Evolutionary conservation across 2,888 invertebrate genomes (phyloP).

Genomic region (Idaea aversata): DNA sequence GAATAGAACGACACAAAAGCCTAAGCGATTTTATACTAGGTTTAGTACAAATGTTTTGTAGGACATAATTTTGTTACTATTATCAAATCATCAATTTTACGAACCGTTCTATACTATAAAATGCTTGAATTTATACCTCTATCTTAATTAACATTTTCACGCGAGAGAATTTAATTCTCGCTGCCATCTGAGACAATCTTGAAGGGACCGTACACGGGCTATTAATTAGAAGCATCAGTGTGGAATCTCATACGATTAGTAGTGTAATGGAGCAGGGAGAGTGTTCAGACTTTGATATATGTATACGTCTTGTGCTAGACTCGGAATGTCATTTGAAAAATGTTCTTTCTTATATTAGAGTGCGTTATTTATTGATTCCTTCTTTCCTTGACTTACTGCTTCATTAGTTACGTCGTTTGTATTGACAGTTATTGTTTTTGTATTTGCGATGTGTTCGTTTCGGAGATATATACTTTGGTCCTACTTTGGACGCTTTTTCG

Average conservation of each 20-base stretch:
- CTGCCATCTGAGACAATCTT: slow-evolving; percentile 42
- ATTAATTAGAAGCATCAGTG: slow-evolving; percentile 68
- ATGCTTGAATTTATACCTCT: not conserved
- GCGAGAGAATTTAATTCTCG: slow-evolving; percentile 40
- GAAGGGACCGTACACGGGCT: slow-evolving; percentile 49
- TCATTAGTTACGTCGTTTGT: slow-evolving; percentile 1
- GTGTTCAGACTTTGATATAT: slow-evolving; percentile 61
- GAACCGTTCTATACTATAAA: not conserved
- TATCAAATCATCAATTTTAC: not conserved
- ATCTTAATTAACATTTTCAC: slow-evolving; percentile 33
- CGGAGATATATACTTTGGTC: not conserved
- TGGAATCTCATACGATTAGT: slow-evolving; percentile 71
- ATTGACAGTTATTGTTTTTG: not conserved
- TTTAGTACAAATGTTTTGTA: no score
- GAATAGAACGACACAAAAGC: no score
- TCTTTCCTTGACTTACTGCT: not conserved
- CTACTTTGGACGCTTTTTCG: no score
- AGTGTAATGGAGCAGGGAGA: slow-evolving; percentile 60
- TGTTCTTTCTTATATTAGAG: not conserved
- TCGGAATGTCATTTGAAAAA: slow-evolving; percentile 12
- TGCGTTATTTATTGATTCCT: slow-evolving; percentile 1
- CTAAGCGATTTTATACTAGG: no score
- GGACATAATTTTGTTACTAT: no score
- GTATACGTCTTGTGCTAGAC: slow-evolving; percentile 22
- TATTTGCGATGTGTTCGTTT: not conserved